phyloP scores from a whole-genome alignment of 2,888 invertebrate species.

The Timandra comae region DNA sequence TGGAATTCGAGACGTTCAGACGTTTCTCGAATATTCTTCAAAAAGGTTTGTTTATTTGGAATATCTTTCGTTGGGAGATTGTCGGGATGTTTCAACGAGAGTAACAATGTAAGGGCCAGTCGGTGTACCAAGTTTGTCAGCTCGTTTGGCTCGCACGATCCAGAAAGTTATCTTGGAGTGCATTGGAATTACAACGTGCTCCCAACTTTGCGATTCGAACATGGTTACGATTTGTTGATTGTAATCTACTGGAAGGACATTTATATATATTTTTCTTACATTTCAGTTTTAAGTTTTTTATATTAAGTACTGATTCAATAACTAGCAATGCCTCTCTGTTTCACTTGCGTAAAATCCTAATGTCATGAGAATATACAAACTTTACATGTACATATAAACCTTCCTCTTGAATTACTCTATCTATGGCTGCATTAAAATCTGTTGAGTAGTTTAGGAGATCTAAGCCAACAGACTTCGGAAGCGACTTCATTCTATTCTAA shows the following conservation, averaged over 20 bases:
- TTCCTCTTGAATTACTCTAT: too few species aligned
- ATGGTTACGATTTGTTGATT: constrained; percentile 34
- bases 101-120: constrained; percentile 30
- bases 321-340: too few species aligned
- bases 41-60: constrained; percentile 24
- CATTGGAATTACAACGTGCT: constrained; percentile 66
- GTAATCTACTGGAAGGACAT: constrained; percentile 36
- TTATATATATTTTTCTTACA: neutral
- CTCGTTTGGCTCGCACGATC: constrained; percentile 59
- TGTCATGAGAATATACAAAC: too few species aligned
- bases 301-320: too few species aligned
- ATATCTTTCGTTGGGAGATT: constrained; percentile 38
- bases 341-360: too few species aligned
- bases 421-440: too few species aligned
- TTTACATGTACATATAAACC: too few species aligned
- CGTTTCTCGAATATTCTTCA: constrained; percentile 25
- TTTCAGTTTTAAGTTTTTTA: too few species aligned
- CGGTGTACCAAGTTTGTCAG: constrained; percentile 56
- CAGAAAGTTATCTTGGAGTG: constrained; percentile 64
- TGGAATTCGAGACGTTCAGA: constrained; percentile 3
- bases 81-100: constrained; percentile 31
- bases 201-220: constrained; percentile 58
- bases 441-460: too few species aligned
- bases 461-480: too few species aligned
- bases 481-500: too few species aligned